Evolutionary conservation across 2,888 invertebrate species (phyloP), one percentile per base, ranked within the genome.

Genomic region (Nyleta sp.): DNA sequence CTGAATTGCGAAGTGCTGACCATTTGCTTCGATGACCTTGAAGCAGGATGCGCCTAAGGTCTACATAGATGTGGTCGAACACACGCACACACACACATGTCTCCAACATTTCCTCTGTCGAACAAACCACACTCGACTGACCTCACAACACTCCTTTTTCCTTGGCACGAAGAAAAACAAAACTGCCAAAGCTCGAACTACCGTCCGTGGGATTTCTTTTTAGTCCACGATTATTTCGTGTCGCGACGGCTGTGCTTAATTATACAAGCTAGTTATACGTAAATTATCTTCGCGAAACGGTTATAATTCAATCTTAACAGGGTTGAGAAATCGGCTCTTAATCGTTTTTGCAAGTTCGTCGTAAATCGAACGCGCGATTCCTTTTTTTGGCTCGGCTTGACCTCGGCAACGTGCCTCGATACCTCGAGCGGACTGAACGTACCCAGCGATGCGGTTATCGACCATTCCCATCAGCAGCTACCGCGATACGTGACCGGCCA

Each of bases 391-490:
- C 33, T 50, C 48, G 48, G 55, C 76, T 67, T 78, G 78, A 81
- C 81, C 78, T 79, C 77, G 74, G 68, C 74, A 64, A 73, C 65
- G 75, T 78, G 67, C 68, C 75, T 38, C 75, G 72, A 77, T 78
- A 59, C 80, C 68, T 74, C 74, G 62, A 59, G 64, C 48, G 68
- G 68, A 65, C 71, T 70, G 73, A 71, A 73, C 65, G 55, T 52
- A 72, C 33, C 75, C 70, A 55, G 31, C 80, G 75, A 72, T 76
- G 78, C 68, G 68, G 59, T 73, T 80, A 78, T 80, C 80, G 67
- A 48, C 81, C 81, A 81, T 81, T 81, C 81, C 74, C 78, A 81
- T 81, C 81, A 79, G 74, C 71, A 59, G 81, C 81, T 81, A 81
- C 81, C 65, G 76, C 73, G 76, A 80, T 80, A 80, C 80, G 80